These are phyloP conservation scores for Pandemis cinnamomeana DNA, from an alignment of 2,888 invertebrate species.

Conservation along the genomic window DNA sequence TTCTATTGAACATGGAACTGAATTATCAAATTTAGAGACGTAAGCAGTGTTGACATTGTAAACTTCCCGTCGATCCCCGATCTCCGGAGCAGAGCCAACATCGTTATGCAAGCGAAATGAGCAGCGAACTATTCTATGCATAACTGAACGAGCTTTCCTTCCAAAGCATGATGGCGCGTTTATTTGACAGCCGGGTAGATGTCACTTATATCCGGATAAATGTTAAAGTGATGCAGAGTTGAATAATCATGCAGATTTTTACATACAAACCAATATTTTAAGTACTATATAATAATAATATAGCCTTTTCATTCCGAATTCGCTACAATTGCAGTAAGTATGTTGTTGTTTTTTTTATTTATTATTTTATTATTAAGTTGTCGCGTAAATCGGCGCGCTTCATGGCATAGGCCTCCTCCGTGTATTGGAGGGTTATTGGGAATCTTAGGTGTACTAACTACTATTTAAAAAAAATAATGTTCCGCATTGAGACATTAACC, in stretches of 20 bases:
- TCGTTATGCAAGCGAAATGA: slow-evolving; percentile 27
- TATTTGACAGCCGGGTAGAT: not conserved
- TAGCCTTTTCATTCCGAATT: no score
- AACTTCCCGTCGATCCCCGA: slow-evolving; percentile 13
- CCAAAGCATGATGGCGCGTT: not conserved
- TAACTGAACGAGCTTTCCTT: slow-evolving; percentile 17
- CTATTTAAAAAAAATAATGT: not conserved
- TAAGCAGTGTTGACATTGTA: slow-evolving; percentile 18
- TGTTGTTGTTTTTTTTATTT: no score
- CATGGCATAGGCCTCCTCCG: no score
- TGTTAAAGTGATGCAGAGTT: no score
- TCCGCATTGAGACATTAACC: not conserved
- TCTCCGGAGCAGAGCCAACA: slow-evolving; percentile 12
- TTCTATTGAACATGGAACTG: not conserved
- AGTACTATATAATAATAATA: no score
- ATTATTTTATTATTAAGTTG: no score
- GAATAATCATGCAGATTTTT: not conserved
- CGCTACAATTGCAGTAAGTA: no score
- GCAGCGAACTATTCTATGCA: slow-evolving; percentile 11
- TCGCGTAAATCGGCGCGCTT: no score
- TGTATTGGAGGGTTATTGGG: no score
- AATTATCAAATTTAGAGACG: not conserved
- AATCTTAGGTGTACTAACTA: no score
- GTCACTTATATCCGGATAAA: not conserved
- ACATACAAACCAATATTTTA: not conserved